Evolutionary conservation across 2,797 vertebrate genomes (phyloP).

Genomic region (Novumbra hubbsi): DNA sequence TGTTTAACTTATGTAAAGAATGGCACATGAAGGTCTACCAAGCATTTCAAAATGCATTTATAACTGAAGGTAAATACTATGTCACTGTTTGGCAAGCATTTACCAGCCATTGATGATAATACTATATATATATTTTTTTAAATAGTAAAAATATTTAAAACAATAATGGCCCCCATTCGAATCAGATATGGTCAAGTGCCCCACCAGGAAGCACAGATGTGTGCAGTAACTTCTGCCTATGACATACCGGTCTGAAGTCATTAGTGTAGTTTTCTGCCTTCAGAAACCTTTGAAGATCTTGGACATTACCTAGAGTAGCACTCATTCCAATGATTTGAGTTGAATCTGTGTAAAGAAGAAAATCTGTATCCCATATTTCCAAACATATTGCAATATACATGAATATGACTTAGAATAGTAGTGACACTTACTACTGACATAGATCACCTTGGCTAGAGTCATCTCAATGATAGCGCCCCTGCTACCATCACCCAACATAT

Average conservation of each 20-base stretch:
- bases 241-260: slow-evolving; percentile 88
- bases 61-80: too few species aligned
- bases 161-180: too few species aligned
- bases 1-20: too few species aligned
- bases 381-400: neutral
- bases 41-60: too few species aligned
- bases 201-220: too few species aligned
- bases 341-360: slow-evolving; percentile 62
- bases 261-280: slow-evolving; percentile 87
- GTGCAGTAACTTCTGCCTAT: neutral
- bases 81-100: too few species aligned
- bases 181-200: too few species aligned
- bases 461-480: slow-evolving; percentile 90
- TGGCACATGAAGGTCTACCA: too few species aligned
- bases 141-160: too few species aligned
- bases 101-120: too few species aligned
- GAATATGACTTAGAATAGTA: neutral
- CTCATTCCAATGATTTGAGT: slow-evolving; percentile 97
- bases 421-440: slow-evolving; percentile 80
- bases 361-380: neutral
- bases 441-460: slow-evolving; percentile 88
- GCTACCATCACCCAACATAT: slow-evolving; percentile 94
- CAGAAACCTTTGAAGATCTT: slow-evolving; percentile 88
- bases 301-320: slow-evolving; percentile 89
- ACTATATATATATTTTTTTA: too few species aligned